These are phyloP conservation scores for Eulimnadia texana DNA, from an alignment of 1,140 invertebrate genomes.

Conservation along the genomic window DNA sequence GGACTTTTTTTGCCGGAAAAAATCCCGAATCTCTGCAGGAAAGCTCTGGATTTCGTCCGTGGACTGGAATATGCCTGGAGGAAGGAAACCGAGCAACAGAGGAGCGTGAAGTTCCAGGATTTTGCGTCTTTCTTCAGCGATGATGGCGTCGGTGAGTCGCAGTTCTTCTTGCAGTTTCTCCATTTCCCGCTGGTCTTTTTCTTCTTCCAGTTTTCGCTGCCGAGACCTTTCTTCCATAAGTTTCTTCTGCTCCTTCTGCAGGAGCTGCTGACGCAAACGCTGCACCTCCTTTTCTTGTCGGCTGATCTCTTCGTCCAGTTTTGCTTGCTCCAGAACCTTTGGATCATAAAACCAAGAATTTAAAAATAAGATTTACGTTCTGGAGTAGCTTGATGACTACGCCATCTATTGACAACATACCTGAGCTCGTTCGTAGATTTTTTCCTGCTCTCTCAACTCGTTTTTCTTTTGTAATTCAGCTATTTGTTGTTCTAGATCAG, in stretches of 20 bases:
- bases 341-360: no score
- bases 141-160: not conserved
- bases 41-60: not conserved
- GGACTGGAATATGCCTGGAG: not conserved
- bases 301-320: not conserved
- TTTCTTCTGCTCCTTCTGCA: not conserved
- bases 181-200: not conserved
- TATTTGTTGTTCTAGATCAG: not conserved
- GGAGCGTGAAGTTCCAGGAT: slow-evolving; percentile 1
- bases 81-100: slow-evolving; percentile 5
- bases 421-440: not conserved
- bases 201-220: not conserved
- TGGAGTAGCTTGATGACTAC: no score
- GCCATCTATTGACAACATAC: no score
- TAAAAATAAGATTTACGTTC: no score
- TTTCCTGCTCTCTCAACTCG: not conserved
- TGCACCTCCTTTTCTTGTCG: not conserved
- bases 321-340: slow-evolving; percentile 3
- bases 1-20: not conserved
- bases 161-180: not conserved
- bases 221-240: not conserved
- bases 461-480: not conserved
- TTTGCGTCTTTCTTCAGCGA: slow-evolving; percentile 2
- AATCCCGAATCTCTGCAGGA: not conserved
- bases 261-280: not conserved